phyloP scores from a whole-genome alignment of 1,140 invertebrate species.

The Maniola jurtina region DNA sequence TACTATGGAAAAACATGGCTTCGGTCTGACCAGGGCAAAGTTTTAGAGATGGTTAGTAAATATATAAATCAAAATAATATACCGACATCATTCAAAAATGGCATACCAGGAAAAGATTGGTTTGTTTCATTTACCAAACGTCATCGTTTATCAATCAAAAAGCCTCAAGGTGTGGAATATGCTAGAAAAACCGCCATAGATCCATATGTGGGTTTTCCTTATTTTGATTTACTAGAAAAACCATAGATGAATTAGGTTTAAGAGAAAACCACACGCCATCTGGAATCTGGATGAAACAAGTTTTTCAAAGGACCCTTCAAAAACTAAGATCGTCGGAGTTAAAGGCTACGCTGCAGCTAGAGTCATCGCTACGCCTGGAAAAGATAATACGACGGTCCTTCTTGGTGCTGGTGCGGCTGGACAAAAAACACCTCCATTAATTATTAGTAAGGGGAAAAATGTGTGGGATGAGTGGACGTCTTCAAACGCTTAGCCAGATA shows the following conservation, averaged over 20 bases:
- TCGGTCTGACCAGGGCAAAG: too few relatives aligned
- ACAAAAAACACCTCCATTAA: too few relatives aligned
- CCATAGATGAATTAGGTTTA: constrained; percentile 32
- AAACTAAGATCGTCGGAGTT: constrained; percentile 44
- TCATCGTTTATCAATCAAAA: constrained; percentile 52
- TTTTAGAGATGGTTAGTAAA: constrained; percentile 25
- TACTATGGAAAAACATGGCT: too few relatives aligned
- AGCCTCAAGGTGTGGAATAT: constrained; percentile 56
- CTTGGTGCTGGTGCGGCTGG: neutral
- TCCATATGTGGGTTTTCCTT: constrained; percentile 41
- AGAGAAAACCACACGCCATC: constrained; percentile 37
- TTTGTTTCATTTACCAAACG: constrained; percentile 52
- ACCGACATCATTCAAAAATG: constrained; percentile 52
- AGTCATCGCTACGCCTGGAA: neutral
- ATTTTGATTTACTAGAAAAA: constrained; percentile 39
- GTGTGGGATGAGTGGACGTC: too few relatives aligned
- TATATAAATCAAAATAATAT: constrained; percentile 49
- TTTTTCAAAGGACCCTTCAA: constrained; percentile 33
- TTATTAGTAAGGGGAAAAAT: too few relatives aligned
- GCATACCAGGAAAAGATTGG: constrained; percentile 51
- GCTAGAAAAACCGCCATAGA: constrained; percentile 45
- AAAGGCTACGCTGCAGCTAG: constrained; percentile 21
- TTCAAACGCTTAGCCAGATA: too few relatives aligned
- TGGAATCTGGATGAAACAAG: constrained; percentile 53
- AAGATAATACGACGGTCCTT: neutral